A percentile compares a stretch with the other conserved stretches of the same genome.
phyloP scores from a whole-genome alignment of 2,797 vertebrate species.

The Octomys mimax region DNA sequence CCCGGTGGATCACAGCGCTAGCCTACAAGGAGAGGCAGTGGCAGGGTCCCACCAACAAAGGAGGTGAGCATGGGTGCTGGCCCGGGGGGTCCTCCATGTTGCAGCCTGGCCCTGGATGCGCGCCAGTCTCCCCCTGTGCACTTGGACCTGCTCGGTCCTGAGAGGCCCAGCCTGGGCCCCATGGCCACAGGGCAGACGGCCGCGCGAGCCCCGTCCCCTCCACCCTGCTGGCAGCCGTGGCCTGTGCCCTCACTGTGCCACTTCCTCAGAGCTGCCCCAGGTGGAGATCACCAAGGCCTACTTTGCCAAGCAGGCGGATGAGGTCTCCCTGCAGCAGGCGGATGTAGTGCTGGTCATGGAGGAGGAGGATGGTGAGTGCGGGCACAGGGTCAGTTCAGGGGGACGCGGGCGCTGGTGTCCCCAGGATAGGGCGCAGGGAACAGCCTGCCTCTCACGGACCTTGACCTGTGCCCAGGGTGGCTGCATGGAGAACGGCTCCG shows the following conservation, averaged over 20 bases:
- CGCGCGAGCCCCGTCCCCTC: not conserved
- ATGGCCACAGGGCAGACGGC: not conserved
- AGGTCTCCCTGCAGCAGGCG: conserved; percentile 95
- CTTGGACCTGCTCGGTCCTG: not conserved
- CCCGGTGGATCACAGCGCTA: conserved; percentile 94
- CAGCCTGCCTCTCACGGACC: not conserved
- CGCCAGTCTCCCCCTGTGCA: too few species aligned
- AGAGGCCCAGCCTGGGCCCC: not conserved
- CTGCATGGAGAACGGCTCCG: conserved; percentile 94
- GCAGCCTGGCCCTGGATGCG: rapidly evolving
- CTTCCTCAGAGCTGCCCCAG: conserved; percentile 91
- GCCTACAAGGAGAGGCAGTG: conserved; percentile 88
- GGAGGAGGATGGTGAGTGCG: conserved; percentile 92
- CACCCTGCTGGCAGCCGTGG: not conserved
- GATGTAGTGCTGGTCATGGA: conserved; percentile 94
- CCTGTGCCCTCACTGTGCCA: not conserved
- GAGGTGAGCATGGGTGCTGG: conserved; percentile 87
- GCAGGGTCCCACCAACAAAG: conserved; percentile 85
- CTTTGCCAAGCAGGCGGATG: conserved; percentile 94
- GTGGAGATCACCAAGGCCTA: conserved; percentile 94
- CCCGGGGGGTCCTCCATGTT: not conserved
- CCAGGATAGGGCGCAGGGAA: not conserved
- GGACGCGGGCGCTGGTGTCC: not conserved
- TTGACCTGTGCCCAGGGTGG: conserved; percentile 89
- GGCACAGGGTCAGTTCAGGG: rapidly evolving